Evolutionary conservation across 2,888 invertebrate genomes (phyloP).

Genomic region (Cabera pusaria): DNA sequence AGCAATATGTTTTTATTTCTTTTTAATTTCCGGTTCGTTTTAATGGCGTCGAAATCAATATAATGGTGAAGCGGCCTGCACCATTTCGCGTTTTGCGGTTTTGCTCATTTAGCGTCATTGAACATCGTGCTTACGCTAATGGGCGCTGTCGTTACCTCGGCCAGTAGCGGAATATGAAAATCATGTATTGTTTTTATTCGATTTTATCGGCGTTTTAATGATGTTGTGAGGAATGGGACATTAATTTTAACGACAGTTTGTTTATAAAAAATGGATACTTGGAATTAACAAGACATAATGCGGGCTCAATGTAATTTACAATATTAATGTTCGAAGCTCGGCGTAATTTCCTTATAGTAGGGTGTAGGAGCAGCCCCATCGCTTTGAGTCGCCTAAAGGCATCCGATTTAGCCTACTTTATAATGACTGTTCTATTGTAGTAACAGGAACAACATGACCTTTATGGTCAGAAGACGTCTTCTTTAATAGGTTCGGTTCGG

Average conservation of each 20-base stretch:
- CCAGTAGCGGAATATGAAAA: conserved; percentile 34
- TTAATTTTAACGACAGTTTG: conserved; percentile 5
- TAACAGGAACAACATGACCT: too few species aligned
- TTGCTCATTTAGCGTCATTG: conserved; percentile 76
- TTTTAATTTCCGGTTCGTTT: conserved; percentile 81
- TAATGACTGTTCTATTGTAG: too few species aligned
- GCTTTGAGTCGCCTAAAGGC: too few species aligned
- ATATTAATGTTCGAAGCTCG: too few species aligned
- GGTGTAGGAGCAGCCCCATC: too few species aligned
- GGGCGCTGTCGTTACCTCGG: conserved; percentile 54
- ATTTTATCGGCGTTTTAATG: conserved; percentile 16
- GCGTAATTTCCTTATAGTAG: too few species aligned
- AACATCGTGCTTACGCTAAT: conserved; percentile 58
- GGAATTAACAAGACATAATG: too few species aligned
- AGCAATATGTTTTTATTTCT: conserved; percentile 82
- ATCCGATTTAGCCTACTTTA: too few species aligned
- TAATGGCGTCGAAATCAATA: conserved; percentile 83
- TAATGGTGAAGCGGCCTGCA: conserved; percentile 73
- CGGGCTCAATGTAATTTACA: too few species aligned
- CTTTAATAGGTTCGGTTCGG: too few species aligned
- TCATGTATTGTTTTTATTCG: conserved; percentile 13
- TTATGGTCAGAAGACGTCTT: too few species aligned
- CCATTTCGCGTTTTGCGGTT: conserved; percentile 78
- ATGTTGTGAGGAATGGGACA: background rate
- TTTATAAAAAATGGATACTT: too few species aligned